A percentile compares a stretch with the other conserved stretches of the same genome.
Conservation (phyloP, 2,113 vertebrate species). For the Cyprinus carpio region DNA sequence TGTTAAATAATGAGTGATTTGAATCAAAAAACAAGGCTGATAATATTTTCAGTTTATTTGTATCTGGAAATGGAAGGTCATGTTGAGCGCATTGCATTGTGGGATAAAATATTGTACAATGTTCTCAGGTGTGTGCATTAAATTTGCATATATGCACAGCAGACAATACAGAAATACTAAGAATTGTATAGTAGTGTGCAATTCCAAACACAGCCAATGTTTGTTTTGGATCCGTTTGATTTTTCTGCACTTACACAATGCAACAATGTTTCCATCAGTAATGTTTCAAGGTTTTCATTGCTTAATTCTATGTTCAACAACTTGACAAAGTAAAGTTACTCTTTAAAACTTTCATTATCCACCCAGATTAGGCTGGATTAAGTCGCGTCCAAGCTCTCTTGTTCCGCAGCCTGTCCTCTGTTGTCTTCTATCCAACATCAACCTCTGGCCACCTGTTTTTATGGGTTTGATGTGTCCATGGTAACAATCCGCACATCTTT, state of each 20-base stretch:
- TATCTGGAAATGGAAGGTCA: background rate
- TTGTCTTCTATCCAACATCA: conserved; percentile 47
- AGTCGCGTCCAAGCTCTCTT: conserved; percentile 25
- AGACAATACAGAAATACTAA: background rate
- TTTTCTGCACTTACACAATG: conserved; percentile 13
- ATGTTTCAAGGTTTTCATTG: background rate
- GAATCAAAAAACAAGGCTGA: background rate
- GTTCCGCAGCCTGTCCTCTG: conserved; percentile 33
- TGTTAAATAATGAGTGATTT: background rate
- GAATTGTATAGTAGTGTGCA: background rate
- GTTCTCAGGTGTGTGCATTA: background rate
- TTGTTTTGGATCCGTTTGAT: background rate
- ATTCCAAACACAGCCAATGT: background rate
- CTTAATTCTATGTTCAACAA: conserved; percentile 24
- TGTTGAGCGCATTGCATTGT: background rate
- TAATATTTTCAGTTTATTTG: background rate
- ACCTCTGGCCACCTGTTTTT: conserved; percentile 55
- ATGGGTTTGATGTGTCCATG: conserved; percentile 22
- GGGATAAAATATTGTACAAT: background rate
- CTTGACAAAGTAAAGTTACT: conserved; percentile 6
- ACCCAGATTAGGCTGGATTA: conserved; percentile 1
- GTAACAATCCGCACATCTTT: background rate
- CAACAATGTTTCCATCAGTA: conserved; percentile 10
- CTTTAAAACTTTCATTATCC: conserved; percentile 42
- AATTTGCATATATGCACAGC: background rate